A percentile compares a stretch with the other conserved stretches of the same genome.
phyloP scores from a whole-genome alignment of 2,888 invertebrate genomes.

The Macrostomum cliftonense region DNA sequence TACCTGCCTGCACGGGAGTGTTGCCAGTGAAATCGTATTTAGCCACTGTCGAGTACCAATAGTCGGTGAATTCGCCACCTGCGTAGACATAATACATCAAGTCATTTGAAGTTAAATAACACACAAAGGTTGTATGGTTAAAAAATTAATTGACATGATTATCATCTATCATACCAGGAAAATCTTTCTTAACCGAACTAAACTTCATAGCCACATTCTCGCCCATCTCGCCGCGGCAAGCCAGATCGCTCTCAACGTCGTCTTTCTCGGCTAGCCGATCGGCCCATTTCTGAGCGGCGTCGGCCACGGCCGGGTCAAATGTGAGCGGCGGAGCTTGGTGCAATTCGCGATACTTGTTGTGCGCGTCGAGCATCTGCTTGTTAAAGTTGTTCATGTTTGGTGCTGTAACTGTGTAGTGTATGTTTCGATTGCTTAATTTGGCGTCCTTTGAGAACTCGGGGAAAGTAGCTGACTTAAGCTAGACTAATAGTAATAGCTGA shows the following conservation, averaged over 20 bases:
- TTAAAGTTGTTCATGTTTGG: not conserved
- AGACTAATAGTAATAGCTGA: too few species aligned
- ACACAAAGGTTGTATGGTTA: too few species aligned
- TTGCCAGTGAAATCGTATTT: slow-evolving; percentile 22
- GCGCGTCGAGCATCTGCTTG: not conserved
- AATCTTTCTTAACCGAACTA: too few species aligned
- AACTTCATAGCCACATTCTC: not conserved
- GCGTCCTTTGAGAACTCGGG: too few species aligned
- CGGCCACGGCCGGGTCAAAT: not conserved
- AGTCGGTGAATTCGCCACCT: slow-evolving; percentile 27
- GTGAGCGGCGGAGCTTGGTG: not conserved
- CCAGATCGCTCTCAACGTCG: not conserved
- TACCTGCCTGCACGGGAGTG: too few species aligned
- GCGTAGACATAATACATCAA: too few species aligned
- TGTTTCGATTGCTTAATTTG: too few species aligned
- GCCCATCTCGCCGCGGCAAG: not conserved
- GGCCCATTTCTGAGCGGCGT: not conserved
- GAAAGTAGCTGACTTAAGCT: too few species aligned
- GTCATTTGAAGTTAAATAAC: too few species aligned
- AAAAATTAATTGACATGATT: too few species aligned
- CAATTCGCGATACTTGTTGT: not conserved
- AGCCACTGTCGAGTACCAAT: slow-evolving; percentile 31
- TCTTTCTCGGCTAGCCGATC: not conserved
- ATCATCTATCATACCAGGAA: too few species aligned
- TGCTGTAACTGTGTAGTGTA: too few species aligned